These are phyloP conservation scores for Jacana jacana DNA, from an alignment of 2,113 vertebrate species.

Conservation along the genomic window DNA sequence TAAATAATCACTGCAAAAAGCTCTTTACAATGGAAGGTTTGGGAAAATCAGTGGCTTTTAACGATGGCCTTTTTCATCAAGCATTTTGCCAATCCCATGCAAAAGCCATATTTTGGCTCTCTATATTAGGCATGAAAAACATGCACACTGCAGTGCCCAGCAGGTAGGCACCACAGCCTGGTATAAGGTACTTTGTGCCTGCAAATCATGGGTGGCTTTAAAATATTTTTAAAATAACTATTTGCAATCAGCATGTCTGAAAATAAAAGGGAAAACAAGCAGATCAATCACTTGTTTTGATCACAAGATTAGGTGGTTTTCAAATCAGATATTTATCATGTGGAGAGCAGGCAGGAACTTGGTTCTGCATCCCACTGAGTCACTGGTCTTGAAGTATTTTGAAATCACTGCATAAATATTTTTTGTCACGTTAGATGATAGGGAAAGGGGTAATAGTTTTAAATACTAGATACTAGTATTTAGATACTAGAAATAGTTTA, in stretches of 20 bases:
- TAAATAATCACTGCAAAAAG: neutral
- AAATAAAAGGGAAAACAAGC: neutral
- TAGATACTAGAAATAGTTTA: no score
- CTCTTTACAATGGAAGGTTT: neutral
- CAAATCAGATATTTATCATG: no score
- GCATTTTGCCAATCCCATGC: neutral
- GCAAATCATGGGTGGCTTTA: neutral
- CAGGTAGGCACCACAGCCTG: neutral
- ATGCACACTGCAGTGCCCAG: neutral
- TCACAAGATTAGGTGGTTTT: no score
- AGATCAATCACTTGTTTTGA: no score
- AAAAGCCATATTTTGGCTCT: neutral
- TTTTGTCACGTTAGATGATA: no score
- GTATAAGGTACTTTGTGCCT: neutral
- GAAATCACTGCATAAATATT: no score
- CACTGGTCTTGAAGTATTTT: no score
- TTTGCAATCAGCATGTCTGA: neutral
- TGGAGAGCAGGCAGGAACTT: no score
- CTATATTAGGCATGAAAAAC: neutral
- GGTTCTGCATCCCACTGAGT: no score
- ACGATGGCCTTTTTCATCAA: neutral
- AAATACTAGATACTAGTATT: no score
- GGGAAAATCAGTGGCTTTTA: neutral
- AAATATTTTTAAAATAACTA: neutral
- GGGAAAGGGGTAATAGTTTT: no score